These are phyloP conservation scores for Fulmarus glacialis DNA, from an alignment of 2,113 vertebrate genomes.

Conservation along the genomic window DNA sequence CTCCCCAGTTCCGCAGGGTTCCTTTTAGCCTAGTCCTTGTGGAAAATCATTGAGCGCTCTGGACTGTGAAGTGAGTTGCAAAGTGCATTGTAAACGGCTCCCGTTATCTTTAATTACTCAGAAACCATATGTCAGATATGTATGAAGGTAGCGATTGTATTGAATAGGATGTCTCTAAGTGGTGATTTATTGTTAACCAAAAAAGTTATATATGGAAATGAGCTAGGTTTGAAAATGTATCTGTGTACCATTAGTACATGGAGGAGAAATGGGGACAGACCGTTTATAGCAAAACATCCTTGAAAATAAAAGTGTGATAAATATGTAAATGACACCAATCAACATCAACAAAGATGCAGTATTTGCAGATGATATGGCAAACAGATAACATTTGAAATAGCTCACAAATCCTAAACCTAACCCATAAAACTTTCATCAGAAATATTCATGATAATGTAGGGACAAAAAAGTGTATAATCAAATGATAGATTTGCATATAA, in stretches of 20 bases:
- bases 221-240: slow-evolving; percentile 68
- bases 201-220: slow-evolving; percentile 64
- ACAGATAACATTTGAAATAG: slow-evolving; percentile 73
- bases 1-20: background rate
- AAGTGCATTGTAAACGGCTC: slow-evolving; percentile 63
- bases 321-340: slow-evolving; percentile 78
- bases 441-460: slow-evolving; percentile 74
- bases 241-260: slow-evolving; percentile 22
- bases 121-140: slow-evolving; percentile 62
- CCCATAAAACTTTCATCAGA: slow-evolving; percentile 75
- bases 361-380: slow-evolving; percentile 72
- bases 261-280: slow-evolving; percentile 49
- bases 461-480: slow-evolving; percentile 71
- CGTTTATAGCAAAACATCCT: slow-evolving; percentile 65
- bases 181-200: slow-evolving; percentile 63
- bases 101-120: slow-evolving; percentile 68
- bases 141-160: slow-evolving; percentile 25
- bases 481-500: slow-evolving; percentile 77
- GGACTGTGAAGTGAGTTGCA: slow-evolving; percentile 27
- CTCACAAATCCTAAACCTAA: slow-evolving; percentile 73
- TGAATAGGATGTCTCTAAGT: slow-evolving; percentile 43
- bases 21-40: background rate
- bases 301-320: slow-evolving; percentile 73
- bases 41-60: slow-evolving; percentile 15
- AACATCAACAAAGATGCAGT: slow-evolving; percentile 69